phyloP scores from a whole-genome alignment of 2,797 vertebrate genomes.

The Acipenser ruthenus region DNA sequence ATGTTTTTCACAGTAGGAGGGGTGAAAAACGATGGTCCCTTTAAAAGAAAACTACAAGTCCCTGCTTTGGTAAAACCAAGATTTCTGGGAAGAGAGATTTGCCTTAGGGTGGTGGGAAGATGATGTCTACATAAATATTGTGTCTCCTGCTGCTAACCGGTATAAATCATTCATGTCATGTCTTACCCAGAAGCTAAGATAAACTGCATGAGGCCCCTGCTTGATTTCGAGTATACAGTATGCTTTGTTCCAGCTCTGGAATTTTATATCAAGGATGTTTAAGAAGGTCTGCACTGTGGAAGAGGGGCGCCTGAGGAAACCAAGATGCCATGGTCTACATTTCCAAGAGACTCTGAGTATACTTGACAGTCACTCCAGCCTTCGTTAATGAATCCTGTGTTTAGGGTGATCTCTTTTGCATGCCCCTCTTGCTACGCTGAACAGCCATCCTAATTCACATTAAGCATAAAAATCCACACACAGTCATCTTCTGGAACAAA shows the following conservation, averaged over 20 bases:
- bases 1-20: background rate
- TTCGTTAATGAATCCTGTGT: background rate
- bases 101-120: slow-evolving; percentile 5
- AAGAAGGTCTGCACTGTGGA: slow-evolving; percentile 5
- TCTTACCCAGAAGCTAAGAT: slow-evolving; percentile 9
- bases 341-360: background rate
- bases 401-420: background rate
- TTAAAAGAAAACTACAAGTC: slow-evolving; percentile 5
- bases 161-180: slow-evolving; percentile 18
- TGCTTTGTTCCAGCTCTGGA: slow-evolving; percentile 6
- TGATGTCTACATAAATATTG: slow-evolving; percentile 11
- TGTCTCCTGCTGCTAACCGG: slow-evolving; percentile 11
- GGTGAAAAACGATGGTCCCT: background rate
- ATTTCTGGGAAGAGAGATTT: slow-evolving; percentile 1
- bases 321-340: background rate
- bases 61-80: slow-evolving; percentile 2
- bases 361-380: background rate
- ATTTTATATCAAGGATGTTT: slow-evolving; percentile 4
- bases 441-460: too few species aligned
- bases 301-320: background rate
- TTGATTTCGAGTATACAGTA: background rate
- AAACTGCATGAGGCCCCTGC: background rate
- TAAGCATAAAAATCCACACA: too few species aligned
- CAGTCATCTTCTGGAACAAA: too few species aligned
- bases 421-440: too few species aligned